Evolutionary conservation across 2,888 invertebrate genomes (phyloP).

Genomic region (Eupithecia tripunctaria): DNA sequence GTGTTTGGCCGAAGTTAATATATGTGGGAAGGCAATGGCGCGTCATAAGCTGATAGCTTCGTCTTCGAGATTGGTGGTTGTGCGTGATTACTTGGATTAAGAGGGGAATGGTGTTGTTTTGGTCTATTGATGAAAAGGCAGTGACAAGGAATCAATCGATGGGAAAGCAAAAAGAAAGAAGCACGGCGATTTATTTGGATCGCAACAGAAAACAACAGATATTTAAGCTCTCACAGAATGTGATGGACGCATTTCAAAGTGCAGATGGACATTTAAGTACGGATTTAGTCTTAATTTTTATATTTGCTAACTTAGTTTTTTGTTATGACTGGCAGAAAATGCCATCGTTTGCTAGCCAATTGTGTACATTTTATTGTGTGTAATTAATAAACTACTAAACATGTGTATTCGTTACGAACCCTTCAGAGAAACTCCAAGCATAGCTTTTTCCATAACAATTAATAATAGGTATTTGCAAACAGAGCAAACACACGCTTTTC

Average conservation of each 20-base stretch:
- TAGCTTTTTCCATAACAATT: too few relatives aligned
- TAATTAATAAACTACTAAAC: too few relatives aligned
- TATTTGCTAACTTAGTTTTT: too few relatives aligned
- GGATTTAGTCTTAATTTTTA: too few relatives aligned
- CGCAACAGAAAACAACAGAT: background rate
- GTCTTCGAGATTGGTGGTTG: conserved; percentile 28
- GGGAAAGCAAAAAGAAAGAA: background rate
- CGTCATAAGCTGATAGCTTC: conserved; percentile 39
- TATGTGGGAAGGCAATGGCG: conserved; percentile 39
- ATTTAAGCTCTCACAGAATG: too few relatives aligned
- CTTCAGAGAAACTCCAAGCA: too few relatives aligned
- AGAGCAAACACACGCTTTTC: background rate
- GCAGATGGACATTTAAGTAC: too few relatives aligned
- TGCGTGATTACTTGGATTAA: conserved; percentile 22
- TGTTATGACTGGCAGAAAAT: too few relatives aligned
- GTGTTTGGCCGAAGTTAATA: conserved; percentile 43
- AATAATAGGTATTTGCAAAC: background rate
- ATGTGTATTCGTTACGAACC: too few relatives aligned
- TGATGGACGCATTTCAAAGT: too few relatives aligned
- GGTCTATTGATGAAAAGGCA: background rate
- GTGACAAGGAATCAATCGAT: background rate
- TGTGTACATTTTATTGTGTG: too few relatives aligned
- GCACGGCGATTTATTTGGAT: background rate
- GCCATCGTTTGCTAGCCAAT: too few relatives aligned
- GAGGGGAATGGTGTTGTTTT: conserved; percentile 13